Evolutionary conservation across 2,888 invertebrate species (phyloP).

Genomic region (Tipula confusa): DNA sequence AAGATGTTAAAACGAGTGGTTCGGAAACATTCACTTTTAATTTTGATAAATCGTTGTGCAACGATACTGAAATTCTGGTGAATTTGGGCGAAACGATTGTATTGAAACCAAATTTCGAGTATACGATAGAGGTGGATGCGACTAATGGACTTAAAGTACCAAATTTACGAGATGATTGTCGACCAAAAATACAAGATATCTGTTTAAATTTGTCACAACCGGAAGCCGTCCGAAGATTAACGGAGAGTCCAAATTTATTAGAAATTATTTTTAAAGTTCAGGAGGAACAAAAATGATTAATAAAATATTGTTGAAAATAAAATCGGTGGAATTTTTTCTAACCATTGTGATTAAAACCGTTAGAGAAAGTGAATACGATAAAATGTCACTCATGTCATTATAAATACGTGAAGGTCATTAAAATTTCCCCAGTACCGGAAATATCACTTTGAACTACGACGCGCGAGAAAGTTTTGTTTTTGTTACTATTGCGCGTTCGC

Average conservation of each 20-base stretch:
- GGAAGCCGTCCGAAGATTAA: not conserved
- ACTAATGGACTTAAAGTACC: not conserved
- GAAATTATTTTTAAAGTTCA: not conserved
- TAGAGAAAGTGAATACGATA: too few relatives aligned
- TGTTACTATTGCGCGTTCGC: not conserved
- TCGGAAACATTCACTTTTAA: not conserved
- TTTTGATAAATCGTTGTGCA: not conserved
- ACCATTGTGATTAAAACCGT: too few relatives aligned
- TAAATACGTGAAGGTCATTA: too few relatives aligned
- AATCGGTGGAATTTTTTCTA: too few relatives aligned
- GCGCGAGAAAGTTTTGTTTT: not conserved
- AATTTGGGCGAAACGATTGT: not conserved
- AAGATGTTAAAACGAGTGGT: not conserved
- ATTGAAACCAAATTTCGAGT: not conserved
- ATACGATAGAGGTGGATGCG: not conserved
- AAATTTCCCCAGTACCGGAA: not conserved
- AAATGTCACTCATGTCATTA: too few relatives aligned
- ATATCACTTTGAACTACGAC: not conserved
- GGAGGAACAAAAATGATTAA: not conserved
- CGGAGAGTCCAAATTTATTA: not conserved
- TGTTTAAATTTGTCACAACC: not conserved
- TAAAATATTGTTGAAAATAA: not conserved
- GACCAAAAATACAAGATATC: not conserved
- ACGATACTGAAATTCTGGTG: not conserved
- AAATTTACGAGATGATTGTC: not conserved